Evolutionary conservation across 2,113 vertebrate species (phyloP).

Genomic region (Ophthalmolycus amberensis): DNA sequence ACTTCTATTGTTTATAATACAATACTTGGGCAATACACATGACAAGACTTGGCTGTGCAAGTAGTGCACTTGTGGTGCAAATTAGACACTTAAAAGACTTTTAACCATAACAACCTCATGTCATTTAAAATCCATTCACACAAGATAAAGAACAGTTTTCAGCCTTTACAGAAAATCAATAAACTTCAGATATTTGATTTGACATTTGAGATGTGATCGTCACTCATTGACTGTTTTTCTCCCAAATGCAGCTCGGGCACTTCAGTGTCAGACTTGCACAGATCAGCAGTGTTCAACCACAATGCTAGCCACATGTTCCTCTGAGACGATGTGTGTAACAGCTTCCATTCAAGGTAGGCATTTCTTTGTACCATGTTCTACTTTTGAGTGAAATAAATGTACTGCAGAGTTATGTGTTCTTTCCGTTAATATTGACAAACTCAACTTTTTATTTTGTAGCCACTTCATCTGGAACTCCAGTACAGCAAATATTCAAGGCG

Average conservation of each 20-base stretch:
- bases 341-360: slow-evolving; percentile 7
- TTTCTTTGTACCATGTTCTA: not conserved
- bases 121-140: no score
- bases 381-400: not conserved
- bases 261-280: slow-evolving; percentile 19
- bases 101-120: no score
- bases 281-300: not conserved
- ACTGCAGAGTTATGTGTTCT: not conserved
- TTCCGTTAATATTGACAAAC: not conserved
- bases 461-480: accelerated
- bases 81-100: no score
- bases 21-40: no score
- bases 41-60: no score
- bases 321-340: slow-evolving; percentile 5
- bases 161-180: no score
- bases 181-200: not conserved
- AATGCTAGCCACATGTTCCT: accelerated
- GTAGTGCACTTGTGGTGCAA: no score
- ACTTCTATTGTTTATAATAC: no score
- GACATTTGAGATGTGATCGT: not conserved
- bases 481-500: not conserved
- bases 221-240: not conserved
- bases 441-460: not conserved
- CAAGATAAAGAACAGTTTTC: no score
- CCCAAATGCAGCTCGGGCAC: slow-evolving; percentile 13